Base-by-base conservation (phyloP, 2,797 vertebrate genomes). In the Lagocephalus sceleratus region DNA sequence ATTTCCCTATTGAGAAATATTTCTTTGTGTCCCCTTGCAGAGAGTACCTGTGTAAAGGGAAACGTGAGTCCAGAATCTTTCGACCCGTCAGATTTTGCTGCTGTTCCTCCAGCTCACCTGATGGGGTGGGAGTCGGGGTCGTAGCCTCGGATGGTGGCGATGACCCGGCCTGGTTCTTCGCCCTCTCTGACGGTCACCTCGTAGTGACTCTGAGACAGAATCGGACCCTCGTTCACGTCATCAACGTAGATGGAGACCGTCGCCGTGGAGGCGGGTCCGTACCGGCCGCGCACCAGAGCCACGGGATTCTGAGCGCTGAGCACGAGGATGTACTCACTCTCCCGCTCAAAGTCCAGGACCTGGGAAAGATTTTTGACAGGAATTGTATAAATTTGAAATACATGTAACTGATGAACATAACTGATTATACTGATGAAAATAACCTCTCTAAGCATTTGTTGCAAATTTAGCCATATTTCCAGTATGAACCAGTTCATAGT, bases 321-420 rank as follows among this genome's bases (percentile, higher is more conserved):
- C 14, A 92, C 85, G 7, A 95, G 75, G 66, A 86, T 82, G 72
- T 94, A 92, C 61, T 92, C 87, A 1, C 88, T 90, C 68, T 90
- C 88, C 11, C 86, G 83, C 67, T 95, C 93, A 69, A 92, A 94
- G 81, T 93, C 93, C 79, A 94, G 78, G 7, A 90, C 89, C 94
- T 95, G 66, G 16, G 26, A 50, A 40, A 7, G 16, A 41, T 3
- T 16, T 29, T 29, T 29, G 3, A 29, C 3, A 5, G 3, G 32
- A 35, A 14, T 35, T 35, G 3, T 35, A 14, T 14, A 35, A 5
- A 3, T 1, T 35, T 35, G 3, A 35, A 35, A 35, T 0, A 12
- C 3, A 3, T 14, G 12, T 8, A 11, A 10, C n/a, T n/a, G 9
- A 8, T 29, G 9, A 10, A 29, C 25, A 29, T 2, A 11, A 29